phyloP scores from a whole-genome alignment of 2,888 invertebrate genomes.

The Nesidiocoris tenuis region DNA sequence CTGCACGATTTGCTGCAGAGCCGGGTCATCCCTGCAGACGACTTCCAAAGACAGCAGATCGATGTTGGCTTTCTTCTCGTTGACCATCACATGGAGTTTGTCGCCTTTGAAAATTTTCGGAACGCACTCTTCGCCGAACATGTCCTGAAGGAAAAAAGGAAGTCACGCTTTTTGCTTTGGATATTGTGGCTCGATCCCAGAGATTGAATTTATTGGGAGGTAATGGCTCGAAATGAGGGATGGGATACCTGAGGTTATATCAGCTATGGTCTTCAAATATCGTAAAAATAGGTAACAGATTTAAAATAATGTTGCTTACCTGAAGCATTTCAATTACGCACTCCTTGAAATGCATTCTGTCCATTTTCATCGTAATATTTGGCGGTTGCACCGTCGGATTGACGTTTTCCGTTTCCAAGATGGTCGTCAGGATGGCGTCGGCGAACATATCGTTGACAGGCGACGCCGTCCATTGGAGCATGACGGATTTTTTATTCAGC shows the following conservation, averaged over 20 bases:
- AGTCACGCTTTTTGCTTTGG: too few species aligned
- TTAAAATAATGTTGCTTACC: too few species aligned
- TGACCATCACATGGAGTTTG: conserved; percentile 78
- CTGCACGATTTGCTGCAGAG: conserved; percentile 77
- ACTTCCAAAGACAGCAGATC: conserved; percentile 81
- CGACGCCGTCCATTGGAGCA: conserved; percentile 87
- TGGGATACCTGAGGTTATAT: too few species aligned
- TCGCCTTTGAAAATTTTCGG: conserved; percentile 93
- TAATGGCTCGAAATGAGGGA: too few species aligned
- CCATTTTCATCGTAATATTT: conserved; percentile 69
- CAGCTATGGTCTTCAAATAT: too few species aligned
- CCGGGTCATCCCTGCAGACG: conserved; percentile 75
- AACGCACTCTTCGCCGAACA: conserved; percentile 92
- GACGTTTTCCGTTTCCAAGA: conserved; percentile 73
- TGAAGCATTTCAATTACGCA: conserved; percentile 79
- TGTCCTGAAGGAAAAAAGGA: conserved; percentile 64
- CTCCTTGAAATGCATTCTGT: conserved; percentile 87
- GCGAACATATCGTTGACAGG: conserved; percentile 98
- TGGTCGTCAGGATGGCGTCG: conserved; percentile 86
- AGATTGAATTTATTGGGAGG: too few species aligned
- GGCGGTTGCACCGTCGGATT: conserved; percentile 64
- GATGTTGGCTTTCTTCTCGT: conserved; percentile 80
- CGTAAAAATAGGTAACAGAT: too few species aligned
- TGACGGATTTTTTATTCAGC: conserved; percentile 77
- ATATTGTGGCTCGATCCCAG: too few species aligned